Conservation (phyloP, 2,113 vertebrate genomes). For the Varanus salvator region DNA sequence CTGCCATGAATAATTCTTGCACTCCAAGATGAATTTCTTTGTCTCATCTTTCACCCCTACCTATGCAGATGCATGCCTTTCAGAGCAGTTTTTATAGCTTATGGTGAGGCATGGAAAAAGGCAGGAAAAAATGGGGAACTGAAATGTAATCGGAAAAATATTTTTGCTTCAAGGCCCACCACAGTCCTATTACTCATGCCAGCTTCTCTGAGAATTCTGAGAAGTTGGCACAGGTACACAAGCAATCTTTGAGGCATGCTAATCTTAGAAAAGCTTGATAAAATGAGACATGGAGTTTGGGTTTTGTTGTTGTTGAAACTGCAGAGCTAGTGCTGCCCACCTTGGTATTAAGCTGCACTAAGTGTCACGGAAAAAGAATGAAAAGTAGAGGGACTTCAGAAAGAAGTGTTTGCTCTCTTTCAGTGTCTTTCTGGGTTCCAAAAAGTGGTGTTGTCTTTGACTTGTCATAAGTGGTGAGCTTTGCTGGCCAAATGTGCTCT, state of each 20-base stretch:
- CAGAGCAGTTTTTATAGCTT: not conserved
- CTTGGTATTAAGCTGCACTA: not conserved
- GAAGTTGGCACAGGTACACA: not conserved
- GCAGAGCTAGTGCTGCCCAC: conserved; percentile 25
- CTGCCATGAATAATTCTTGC: not conserved
- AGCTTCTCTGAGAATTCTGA: not conserved
- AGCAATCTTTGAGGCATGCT: accelerated
- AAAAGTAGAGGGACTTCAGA: not conserved
- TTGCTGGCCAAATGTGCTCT: conserved; percentile 52
- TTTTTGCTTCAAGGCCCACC: not conserved
- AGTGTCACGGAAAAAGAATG: conserved; percentile 1
- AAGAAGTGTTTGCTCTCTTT: not conserved
- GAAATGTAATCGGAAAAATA: not conserved
- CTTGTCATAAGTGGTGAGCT: conserved; percentile 51
- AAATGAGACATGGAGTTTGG: not conserved
- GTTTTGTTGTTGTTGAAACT: not conserved
- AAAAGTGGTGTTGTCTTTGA: conserved; percentile 55
- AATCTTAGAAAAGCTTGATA: not conserved
- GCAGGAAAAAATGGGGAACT: not conserved
- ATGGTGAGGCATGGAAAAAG: not conserved
- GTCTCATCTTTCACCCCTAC: not conserved
- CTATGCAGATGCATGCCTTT: not conserved
- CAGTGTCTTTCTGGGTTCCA: conserved; percentile 23
- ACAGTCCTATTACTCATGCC: not conserved
- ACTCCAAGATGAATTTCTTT: not conserved